phyloP scores from a whole-genome alignment of 2,888 invertebrate genomes.

The Pyrrhia umbra region DNA sequence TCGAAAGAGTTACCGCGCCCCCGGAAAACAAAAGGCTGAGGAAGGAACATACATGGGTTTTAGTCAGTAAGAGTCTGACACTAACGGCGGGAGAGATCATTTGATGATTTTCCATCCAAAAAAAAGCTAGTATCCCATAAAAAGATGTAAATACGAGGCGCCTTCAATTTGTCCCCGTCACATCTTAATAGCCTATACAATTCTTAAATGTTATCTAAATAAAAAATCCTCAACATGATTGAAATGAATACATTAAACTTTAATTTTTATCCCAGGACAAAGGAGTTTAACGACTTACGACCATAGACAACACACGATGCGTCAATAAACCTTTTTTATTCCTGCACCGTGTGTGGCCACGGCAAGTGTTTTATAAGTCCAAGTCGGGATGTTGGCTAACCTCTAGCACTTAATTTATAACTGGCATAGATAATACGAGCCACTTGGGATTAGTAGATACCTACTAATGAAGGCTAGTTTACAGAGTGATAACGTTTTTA shows the following conservation, averaged over 20 bases:
- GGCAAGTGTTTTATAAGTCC: slow-evolving; percentile 67
- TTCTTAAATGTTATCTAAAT: slow-evolving; percentile 52
- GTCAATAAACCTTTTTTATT: slow-evolving; percentile 58
- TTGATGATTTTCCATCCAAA: too few relatives aligned
- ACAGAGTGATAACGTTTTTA: slow-evolving; percentile 67
- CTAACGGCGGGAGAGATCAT: too few relatives aligned
- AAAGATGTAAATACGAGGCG: background rate
- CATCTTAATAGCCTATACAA: slow-evolving; percentile 54
- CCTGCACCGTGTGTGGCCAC: slow-evolving; percentile 80
- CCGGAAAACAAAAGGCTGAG: too few relatives aligned
- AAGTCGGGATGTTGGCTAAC: slow-evolving; percentile 77
- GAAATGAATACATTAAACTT: slow-evolving; percentile 58
- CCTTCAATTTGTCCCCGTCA: slow-evolving; percentile 33
- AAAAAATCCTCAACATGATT: slow-evolving; percentile 56
- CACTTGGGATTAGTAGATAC: slow-evolving; percentile 77
- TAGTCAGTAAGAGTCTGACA: too few relatives aligned
- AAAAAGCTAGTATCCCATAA: background rate
- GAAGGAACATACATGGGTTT: too few relatives aligned
- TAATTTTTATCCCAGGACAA: slow-evolving; percentile 62
- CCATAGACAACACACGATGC: slow-evolving; percentile 62
- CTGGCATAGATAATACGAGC: slow-evolving; percentile 74
- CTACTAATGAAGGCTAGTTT: slow-evolving; percentile 72
- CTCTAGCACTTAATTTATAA: slow-evolving; percentile 78
- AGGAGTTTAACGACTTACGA: slow-evolving; percentile 40
- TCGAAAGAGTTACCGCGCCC: too few relatives aligned